These are phyloP conservation scores for Aleiodes leptofemur DNA, from an alignment of 2,888 invertebrate species.

Conservation along the genomic window DNA sequence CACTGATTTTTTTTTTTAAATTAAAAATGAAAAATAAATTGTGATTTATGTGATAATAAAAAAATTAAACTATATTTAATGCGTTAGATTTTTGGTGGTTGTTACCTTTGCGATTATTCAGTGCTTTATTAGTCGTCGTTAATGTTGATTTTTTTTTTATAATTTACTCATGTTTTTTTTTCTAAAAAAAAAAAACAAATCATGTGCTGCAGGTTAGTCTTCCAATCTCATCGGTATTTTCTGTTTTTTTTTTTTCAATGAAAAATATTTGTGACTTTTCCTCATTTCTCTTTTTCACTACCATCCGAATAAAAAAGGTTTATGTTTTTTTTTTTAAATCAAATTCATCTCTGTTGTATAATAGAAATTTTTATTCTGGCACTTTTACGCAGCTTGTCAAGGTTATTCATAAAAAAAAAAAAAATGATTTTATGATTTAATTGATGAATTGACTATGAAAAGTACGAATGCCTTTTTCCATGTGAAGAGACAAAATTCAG, in stretches of 20 bases:
- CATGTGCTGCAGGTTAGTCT: conserved; percentile 22
- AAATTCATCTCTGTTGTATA: too few species aligned
- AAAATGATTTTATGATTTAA: too few species aligned
- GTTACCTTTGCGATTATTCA: conserved; percentile 70
- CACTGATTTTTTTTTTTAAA: conserved; percentile 41
- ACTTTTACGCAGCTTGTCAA: too few species aligned
- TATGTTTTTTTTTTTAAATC: too few species aligned
- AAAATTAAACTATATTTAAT: conserved; percentile 38
- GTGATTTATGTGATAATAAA: conserved; percentile 44
- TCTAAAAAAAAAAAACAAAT: not conserved
- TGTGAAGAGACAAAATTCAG: too few species aligned
- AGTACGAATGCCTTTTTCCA: too few species aligned
- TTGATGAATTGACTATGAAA: too few species aligned
- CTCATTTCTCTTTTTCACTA: not conserved
- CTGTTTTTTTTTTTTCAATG: conserved; percentile 36
- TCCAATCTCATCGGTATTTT: conserved; percentile 32
- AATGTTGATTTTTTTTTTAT: conserved; percentile 40
- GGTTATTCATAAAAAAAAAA: too few species aligned
- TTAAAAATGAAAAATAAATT: conserved; percentile 56
- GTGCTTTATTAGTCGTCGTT: conserved; percentile 58
- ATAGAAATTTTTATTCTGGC: too few species aligned
- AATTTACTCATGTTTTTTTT: conserved; percentile 2
- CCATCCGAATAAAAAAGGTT: too few species aligned
- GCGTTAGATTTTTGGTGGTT: conserved; percentile 50
- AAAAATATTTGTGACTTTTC: conserved; percentile 17